Evolutionary conservation across 2,888 invertebrate species (phyloP).

Genomic region (Ethmia dodecea): DNA sequence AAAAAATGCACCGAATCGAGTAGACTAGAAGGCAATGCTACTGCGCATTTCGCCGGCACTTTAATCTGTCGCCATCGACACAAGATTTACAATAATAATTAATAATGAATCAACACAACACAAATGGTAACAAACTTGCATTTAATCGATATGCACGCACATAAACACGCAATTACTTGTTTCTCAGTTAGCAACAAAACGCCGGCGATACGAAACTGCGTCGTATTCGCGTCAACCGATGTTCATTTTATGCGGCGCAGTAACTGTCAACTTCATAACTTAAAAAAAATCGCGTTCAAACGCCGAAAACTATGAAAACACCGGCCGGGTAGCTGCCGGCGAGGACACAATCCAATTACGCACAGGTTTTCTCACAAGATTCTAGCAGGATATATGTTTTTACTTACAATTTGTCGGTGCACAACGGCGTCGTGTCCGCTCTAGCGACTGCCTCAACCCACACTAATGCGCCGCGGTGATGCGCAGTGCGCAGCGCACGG

Average conservation of each 20-base stretch:
- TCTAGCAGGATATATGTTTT: constrained; percentile 22
- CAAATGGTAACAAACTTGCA: too few relatives aligned
- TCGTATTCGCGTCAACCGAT: constrained; percentile 45
- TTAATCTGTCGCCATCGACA: too few relatives aligned
- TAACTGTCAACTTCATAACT: constrained; percentile 54
- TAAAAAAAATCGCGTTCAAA: constrained; percentile 34
- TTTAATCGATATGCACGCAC: constrained; percentile 9
- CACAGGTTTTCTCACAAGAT: constrained; percentile 38
- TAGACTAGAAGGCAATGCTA: too few relatives aligned
- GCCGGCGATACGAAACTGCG: constrained; percentile 60
- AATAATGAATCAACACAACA: too few relatives aligned
- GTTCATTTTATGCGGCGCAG: constrained; percentile 56
- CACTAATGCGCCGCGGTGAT: constrained; percentile 36
- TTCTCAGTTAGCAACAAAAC: constrained; percentile 65
- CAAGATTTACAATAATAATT: too few relatives aligned
- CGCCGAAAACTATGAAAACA: constrained; percentile 13
- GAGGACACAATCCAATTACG: constrained; percentile 4
- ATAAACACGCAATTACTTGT: constrained; percentile 57
- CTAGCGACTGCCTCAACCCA: constrained; percentile 44
- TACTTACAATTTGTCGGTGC: constrained; percentile 47
- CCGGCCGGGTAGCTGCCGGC: constrained; percentile 20
- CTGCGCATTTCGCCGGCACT: too few relatives aligned
- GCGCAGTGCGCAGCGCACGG: constrained; percentile 44
- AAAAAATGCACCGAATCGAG: too few relatives aligned
- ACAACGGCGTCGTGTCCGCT: constrained; percentile 41